phyloP scores from a whole-genome alignment of 2,113 vertebrate species.

The Corythoichthys intestinalis region DNA sequence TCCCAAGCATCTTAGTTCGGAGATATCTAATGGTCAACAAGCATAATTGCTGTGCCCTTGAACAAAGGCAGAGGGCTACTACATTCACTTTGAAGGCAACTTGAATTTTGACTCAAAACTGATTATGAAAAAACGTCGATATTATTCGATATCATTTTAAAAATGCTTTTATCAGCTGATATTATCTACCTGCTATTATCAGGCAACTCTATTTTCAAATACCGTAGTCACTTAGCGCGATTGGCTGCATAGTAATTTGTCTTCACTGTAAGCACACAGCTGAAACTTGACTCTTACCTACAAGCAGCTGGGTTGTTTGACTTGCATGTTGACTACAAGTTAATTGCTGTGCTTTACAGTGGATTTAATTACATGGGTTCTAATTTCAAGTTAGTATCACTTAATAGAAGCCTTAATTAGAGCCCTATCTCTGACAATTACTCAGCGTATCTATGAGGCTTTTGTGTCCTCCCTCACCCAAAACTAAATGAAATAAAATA shows the following conservation, averaged over 20 bases:
- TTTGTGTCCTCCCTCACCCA: slow-evolving; percentile 7
- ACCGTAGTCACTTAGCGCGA: neutral
- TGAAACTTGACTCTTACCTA: neutral
- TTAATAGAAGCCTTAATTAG: slow-evolving; percentile 50
- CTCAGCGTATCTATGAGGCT: slow-evolving; percentile 25
- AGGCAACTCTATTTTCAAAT: no score
- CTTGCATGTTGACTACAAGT: slow-evolving; percentile 22
- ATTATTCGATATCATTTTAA: no score
- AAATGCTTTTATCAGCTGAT: no score
- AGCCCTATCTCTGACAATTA: slow-evolving; percentile 25
- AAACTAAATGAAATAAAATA: neutral
- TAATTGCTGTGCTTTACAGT: slow-evolving; percentile 15
- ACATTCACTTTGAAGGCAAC: no score
- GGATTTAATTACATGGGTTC: slow-evolving; percentile 37
- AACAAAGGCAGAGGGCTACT: no score
- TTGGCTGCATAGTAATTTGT: neutral
- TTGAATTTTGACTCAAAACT: no score
- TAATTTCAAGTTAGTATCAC: slow-evolving; percentile 41
- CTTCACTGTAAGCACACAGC: neutral
- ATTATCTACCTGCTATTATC: no score
- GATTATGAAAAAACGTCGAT: no score
- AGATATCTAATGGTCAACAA: no score
- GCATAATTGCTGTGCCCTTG: no score
- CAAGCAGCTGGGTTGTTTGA: slow-evolving; percentile 9
- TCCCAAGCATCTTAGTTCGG: no score